Percentiles rank a stretch among this genome's conserved stretches.
Evolutionary conservation across 1,140 invertebrate genomes (phyloP).

Genomic region (Penaeus japonicus): DNA sequence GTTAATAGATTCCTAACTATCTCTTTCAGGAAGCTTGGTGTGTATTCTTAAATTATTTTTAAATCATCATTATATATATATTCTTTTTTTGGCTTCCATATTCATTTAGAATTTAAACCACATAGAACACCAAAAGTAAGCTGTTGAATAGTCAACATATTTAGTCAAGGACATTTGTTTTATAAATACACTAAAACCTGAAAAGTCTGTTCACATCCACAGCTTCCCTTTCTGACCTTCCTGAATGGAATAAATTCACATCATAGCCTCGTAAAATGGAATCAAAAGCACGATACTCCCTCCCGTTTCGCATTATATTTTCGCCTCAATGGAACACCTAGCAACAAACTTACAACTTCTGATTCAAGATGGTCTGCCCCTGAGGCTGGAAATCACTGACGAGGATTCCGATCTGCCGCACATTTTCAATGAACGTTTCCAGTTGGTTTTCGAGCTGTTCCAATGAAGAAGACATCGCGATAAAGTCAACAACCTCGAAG

Average conservation of each 20-base stretch:
- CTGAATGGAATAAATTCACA: slow-evolving; percentile 9
- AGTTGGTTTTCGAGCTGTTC: slow-evolving; percentile 92
- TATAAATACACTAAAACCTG: too few relatives aligned
- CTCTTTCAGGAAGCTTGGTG: too few relatives aligned
- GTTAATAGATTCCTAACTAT: too few relatives aligned
- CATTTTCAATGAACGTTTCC: slow-evolving; percentile 97
- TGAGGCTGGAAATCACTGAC: slow-evolving; percentile 98
- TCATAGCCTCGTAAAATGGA: slow-evolving; percentile 48
- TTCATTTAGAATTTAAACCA: too few relatives aligned
- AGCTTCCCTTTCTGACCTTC: neutral
- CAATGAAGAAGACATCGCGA: slow-evolving; percentile 77
- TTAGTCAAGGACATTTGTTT: too few relatives aligned
- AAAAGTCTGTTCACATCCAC: too few relatives aligned
- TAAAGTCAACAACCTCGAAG: neutral
- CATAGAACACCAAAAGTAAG: too few relatives aligned
- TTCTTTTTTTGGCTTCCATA: too few relatives aligned
- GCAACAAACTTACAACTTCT: slow-evolving; percentile 87
- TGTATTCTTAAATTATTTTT: too few relatives aligned
- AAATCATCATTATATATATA: too few relatives aligned
- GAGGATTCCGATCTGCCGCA: slow-evolving; percentile 95
- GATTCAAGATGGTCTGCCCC: slow-evolving; percentile 95
- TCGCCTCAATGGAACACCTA: slow-evolving; percentile 25
- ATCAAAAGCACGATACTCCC: neutral
- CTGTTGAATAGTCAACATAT: too few relatives aligned
- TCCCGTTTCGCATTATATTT: too few relatives aligned